phyloP scores from a whole-genome alignment of 2,113 vertebrate genomes.

The Chloroceryle aenea region DNA sequence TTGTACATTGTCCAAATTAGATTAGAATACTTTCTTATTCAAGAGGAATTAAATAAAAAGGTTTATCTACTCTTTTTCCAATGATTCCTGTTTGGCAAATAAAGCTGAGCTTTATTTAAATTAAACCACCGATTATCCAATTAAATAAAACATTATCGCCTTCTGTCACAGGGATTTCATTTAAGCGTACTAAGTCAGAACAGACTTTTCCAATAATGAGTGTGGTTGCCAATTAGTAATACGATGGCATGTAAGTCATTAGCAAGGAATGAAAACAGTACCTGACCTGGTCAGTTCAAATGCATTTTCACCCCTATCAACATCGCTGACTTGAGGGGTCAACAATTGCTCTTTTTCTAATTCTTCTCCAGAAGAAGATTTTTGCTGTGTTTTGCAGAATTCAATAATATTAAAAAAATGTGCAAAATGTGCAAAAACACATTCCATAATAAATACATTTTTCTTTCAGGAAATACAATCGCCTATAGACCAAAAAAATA shows the following conservation, averaged over 20 bases:
- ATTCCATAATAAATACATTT: neutral
- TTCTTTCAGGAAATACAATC: neutral
- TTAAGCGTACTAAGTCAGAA: neutral
- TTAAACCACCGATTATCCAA: neutral
- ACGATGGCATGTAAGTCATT: neutral
- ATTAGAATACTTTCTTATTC: neutral
- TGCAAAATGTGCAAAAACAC: neutral
- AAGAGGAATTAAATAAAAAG: neutral
- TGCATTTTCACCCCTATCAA: neutral
- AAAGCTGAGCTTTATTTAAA: slow-evolving; percentile 31
- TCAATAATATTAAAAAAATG: neutral
- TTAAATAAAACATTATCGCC: slow-evolving; percentile 19
- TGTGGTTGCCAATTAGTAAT: neutral
- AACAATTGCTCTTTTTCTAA: neutral
- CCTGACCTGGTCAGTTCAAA: neutral
- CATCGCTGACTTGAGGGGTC: neutral
- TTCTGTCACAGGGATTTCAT: neutral
- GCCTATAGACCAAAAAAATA: neutral
- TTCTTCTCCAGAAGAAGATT: neutral
- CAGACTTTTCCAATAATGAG: neutral
- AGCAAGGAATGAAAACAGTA: neutral
- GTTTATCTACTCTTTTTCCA: neutral
- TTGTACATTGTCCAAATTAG: neutral
- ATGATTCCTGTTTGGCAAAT: neutral
- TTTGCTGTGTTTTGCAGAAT: neutral